Evolutionary conservation across 2,888 invertebrate genomes (phyloP), one percentile per base, ranked within the genome.

Genomic region (Lapara coniferarum): DNA sequence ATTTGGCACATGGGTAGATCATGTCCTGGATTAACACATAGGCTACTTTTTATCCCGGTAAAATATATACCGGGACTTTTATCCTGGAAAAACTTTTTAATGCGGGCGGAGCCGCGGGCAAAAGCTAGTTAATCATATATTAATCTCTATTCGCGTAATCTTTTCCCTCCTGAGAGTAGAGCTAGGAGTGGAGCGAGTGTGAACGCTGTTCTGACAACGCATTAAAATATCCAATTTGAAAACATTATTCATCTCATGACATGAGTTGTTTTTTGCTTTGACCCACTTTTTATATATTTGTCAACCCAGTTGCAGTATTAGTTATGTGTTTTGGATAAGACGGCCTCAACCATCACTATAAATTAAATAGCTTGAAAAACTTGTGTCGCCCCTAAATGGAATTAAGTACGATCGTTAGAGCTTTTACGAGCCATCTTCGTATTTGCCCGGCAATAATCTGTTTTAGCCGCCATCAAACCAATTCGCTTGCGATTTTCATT

Each of bases 361-460:
- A 86, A 87, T 86, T 88, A 87, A 85, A 85, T 81, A 83, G 82
- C 82, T 82, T 81, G 82, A 84, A 79, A 84, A 85, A 88, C 83
- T 87, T 85, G 83, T 84, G 82, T 82, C 78, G 78, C 76, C 81
- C 25, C 83, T 82, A 78, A 88, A 88, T 85, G 88, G 86, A 87
- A 89, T 88, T 89, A 87, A 87, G 85, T 85, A 74, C 80, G 80
- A 81, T 81, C 88, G 84, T 89, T 89, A 89, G 87, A 88, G 88
- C 84, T 88, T 89, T 88, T 88, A 88, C 86, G 87, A 85, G 85
- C 87, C 85, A 88, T 89, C 87, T 87, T 87, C 82, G 85, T 81
- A 80, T 85, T 82, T 72, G 79, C 80, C 79, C 80, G 81, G 78
- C 82, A 79, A 85, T 87, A 89, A 88, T 89, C 87, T 86, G 85